Evolutionary conservation across 2,113 vertebrate genomes (phyloP).

Genomic region (Cheilinus undulatus): DNA sequence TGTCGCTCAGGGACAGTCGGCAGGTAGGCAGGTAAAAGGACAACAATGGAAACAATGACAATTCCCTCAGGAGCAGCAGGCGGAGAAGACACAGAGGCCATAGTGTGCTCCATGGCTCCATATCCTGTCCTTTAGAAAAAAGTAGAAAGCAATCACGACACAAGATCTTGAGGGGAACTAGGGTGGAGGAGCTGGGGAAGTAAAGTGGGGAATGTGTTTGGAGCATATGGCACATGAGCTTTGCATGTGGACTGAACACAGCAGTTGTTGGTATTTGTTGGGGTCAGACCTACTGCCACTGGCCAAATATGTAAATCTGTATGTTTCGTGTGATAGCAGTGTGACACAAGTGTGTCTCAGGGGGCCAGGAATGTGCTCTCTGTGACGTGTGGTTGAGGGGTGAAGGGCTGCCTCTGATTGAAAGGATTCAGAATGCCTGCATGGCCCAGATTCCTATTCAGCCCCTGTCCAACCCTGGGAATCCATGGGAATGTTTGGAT

Average conservation of each 20-base stretch:
- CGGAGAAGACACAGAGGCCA: constrained; percentile 73
- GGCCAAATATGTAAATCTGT: constrained; percentile 37
- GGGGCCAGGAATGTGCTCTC: constrained; percentile 68
- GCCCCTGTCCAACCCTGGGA: constrained; percentile 74
- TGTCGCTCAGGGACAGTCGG: constrained; percentile 70
- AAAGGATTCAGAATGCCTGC: constrained; percentile 69
- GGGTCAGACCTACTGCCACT: constrained; percentile 16
- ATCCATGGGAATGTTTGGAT: constrained; percentile 78
- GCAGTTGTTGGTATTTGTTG: not conserved
- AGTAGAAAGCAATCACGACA: constrained; percentile 74
- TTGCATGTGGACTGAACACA: constrained; percentile 27
- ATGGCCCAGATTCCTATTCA: constrained; percentile 82
- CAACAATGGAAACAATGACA: constrained; percentile 76
- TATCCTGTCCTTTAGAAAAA: constrained; percentile 81
- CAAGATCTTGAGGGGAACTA: constrained; percentile 66
- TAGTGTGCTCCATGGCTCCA: constrained; percentile 69
- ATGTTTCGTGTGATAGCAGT: constrained; percentile 49
- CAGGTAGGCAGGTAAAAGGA: constrained; percentile 73
- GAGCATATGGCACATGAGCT: constrained; percentile 12
- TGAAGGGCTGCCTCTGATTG: constrained; percentile 59
- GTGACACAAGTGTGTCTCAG: constrained; percentile 60
- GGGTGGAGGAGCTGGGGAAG: constrained; percentile 53
- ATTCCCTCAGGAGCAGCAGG: constrained; percentile 61
- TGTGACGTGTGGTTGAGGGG: constrained; percentile 65
- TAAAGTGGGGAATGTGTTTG: constrained; percentile 37